These are phyloP conservation scores for Tenebrio molitor DNA, from an alignment of 1,140 invertebrate genomes.

Conservation along the genomic window DNA sequence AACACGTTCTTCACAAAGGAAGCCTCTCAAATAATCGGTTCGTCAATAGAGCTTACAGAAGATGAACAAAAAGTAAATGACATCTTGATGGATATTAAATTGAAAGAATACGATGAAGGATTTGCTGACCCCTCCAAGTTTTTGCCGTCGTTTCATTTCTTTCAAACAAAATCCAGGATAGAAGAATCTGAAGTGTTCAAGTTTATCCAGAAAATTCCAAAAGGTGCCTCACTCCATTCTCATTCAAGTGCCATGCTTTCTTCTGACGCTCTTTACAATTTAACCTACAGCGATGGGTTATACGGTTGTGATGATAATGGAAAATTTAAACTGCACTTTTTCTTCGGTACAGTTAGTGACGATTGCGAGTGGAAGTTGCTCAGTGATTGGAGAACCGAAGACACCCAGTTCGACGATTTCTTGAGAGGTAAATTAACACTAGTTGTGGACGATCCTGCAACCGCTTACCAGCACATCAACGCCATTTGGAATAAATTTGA, in stretches of 20 bases:
- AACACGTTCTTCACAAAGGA: slow-evolving; percentile 54
- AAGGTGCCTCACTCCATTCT: not conserved
- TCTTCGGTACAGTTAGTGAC: slow-evolving; percentile 62
- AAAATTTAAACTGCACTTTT: slow-evolving; percentile 62
- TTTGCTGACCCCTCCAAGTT: slow-evolving; percentile 10
- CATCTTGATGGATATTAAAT: slow-evolving; percentile 75
- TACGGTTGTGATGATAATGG: slow-evolving; percentile 72
- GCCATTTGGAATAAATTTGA: slow-evolving; percentile 79
- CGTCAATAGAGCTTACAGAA: slow-evolving; percentile 67
- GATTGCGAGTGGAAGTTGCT: slow-evolving; percentile 72
- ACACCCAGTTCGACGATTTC: slow-evolving; percentile 69
- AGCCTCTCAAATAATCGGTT: slow-evolving; percentile 66
- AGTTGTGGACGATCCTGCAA: slow-evolving; percentile 71
- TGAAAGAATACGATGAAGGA: slow-evolving; percentile 66
- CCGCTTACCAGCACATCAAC: slow-evolving; percentile 73
- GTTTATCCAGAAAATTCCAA: not conserved
- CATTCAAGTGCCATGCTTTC: not conserved
- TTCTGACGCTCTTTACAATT: not conserved
- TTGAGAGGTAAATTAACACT: slow-evolving; percentile 74
- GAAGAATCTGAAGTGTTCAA: slow-evolving; percentile 3
- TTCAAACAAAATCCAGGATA: not conserved
- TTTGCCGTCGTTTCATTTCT: not conserved
- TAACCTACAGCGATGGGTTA: slow-evolving; percentile 68
- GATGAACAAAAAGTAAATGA: slow-evolving; percentile 74
- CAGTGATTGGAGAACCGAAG: slow-evolving; percentile 64